These are phyloP conservation scores for Nasonovia ribisnigri DNA, from an alignment of 2,888 invertebrate genomes.

Conservation along the genomic window DNA sequence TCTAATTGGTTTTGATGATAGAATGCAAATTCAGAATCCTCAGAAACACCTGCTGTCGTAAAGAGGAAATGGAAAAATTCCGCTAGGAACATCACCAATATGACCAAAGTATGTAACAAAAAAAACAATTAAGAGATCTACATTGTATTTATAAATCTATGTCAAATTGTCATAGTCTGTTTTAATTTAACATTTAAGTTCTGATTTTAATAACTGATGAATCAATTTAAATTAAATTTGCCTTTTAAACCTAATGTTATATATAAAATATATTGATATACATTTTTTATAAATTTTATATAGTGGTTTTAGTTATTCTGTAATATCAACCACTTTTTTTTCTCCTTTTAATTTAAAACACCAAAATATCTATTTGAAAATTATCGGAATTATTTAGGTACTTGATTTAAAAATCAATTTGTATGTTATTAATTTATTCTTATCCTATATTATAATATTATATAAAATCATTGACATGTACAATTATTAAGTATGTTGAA, in stretches of 20 bases:
- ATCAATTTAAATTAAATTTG: background rate
- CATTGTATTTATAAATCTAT: slow-evolving; percentile 11
- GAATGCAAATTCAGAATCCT: slow-evolving; percentile 36
- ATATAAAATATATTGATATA: slow-evolving; percentile 6
- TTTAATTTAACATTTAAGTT: slow-evolving; percentile 26
- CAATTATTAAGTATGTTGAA: background rate
- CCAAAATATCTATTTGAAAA: background rate
- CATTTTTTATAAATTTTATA: background rate
- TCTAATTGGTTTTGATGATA: slow-evolving; percentile 18
- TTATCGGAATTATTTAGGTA: no score
- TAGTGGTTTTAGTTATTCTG: background rate
- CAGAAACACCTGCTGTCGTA: background rate
- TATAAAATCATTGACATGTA: background rate
- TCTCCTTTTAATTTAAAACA: background rate
- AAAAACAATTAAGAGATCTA: slow-evolving; percentile 44
- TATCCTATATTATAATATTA: slow-evolving; percentile 4
- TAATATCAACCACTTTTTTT: slow-evolving; percentile 6
- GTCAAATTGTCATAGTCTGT: background rate
- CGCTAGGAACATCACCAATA: slow-evolving; percentile 5
- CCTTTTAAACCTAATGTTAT: background rate
- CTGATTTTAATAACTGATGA: background rate
- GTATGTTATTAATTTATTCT: slow-evolving; percentile 11
- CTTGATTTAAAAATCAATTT: background rate
- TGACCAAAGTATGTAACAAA: slow-evolving; percentile 59
- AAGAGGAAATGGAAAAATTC: slow-evolving; percentile 31